phyloP scores from a whole-genome alignment of 2,113 vertebrate species.

The Rhodinocichla rosea region DNA sequence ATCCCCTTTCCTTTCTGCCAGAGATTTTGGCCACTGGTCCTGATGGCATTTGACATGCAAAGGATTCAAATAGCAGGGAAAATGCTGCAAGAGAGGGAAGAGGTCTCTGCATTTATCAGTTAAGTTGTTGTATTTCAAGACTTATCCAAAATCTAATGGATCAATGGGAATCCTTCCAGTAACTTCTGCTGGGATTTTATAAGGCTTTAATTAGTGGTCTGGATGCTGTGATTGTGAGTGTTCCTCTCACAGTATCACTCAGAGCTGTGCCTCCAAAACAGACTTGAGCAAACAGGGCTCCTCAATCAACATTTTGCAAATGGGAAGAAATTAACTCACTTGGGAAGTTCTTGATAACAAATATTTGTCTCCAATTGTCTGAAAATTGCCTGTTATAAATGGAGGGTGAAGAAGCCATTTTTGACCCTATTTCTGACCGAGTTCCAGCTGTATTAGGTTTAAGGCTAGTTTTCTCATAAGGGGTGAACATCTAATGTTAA shows the following conservation, averaged over 20 bases:
- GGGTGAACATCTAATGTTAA: not conserved
- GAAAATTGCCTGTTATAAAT: not conserved
- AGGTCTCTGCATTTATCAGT: not conserved
- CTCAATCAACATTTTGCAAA: not conserved
- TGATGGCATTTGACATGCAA: not conserved
- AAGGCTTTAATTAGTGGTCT: not conserved
- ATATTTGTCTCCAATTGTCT: not conserved
- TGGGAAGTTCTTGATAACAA: not conserved
- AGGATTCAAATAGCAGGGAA: not conserved
- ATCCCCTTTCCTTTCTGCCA: not conserved
- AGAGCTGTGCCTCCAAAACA: not conserved
- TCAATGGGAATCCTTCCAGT: slow-evolving; percentile 35
- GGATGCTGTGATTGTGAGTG: not conserved
- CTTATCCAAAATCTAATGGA: slow-evolving; percentile 45
- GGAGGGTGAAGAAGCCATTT: not conserved
- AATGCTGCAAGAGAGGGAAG: not conserved
- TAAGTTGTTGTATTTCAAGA: not conserved
- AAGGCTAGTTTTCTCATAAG: not conserved
- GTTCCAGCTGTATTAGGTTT: not conserved
- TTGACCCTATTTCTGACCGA: not conserved
- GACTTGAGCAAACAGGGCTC: not conserved
- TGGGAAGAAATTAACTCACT: not conserved
- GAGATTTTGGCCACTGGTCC: not conserved
- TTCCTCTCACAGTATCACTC: not conserved
- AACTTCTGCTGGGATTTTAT: not conserved